A percentile compares a stretch with the other conserved stretches of the same genome.
phyloP scores from a whole-genome alignment of 2,113 vertebrate genomes.

The Ariopsis seemanni region DNA sequence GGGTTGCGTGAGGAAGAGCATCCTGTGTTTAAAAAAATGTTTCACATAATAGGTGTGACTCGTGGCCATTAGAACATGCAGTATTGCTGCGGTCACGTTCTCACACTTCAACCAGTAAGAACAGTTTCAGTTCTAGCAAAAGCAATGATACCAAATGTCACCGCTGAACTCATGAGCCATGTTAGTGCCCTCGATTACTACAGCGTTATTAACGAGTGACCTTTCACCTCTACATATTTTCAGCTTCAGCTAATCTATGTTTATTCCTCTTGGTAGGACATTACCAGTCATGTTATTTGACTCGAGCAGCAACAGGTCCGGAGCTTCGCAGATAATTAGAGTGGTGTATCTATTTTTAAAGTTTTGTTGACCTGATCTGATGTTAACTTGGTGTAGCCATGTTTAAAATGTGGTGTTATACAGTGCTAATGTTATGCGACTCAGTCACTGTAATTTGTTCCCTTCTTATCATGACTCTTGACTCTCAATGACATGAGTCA shows the following conservation, averaged over 20 bases:
- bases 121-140: neutral
- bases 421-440: conserved; percentile 11
- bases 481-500: neutral
- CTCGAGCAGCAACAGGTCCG: conserved; percentile 52
- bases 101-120: neutral
- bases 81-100: neutral
- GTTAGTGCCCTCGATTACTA: neutral
- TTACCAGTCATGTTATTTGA: conserved; percentile 61
- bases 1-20: too few relatives aligned
- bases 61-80: neutral
- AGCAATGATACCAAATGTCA: conserved; percentile 18
- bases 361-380: conserved; percentile 60
- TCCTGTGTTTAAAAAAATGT: too few relatives aligned
- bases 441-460: conserved; percentile 1
- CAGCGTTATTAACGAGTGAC: conserved; percentile 4
- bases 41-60: conserved; percentile 1
- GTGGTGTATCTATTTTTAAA: conserved; percentile 63
- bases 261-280: conserved; percentile 59
- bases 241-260: conserved; percentile 50
- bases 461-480: conserved; percentile 1
- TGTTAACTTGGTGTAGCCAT: conserved; percentile 60
- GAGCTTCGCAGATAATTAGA: conserved; percentile 63
- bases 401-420: conserved; percentile 49
- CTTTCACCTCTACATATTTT: neutral
- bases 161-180: neutral